A percentile compares a stretch with the other conserved stretches of the same genome.
Conservation (phyloP, 2,113 vertebrate species). For the Varanus komodoensis region DNA sequence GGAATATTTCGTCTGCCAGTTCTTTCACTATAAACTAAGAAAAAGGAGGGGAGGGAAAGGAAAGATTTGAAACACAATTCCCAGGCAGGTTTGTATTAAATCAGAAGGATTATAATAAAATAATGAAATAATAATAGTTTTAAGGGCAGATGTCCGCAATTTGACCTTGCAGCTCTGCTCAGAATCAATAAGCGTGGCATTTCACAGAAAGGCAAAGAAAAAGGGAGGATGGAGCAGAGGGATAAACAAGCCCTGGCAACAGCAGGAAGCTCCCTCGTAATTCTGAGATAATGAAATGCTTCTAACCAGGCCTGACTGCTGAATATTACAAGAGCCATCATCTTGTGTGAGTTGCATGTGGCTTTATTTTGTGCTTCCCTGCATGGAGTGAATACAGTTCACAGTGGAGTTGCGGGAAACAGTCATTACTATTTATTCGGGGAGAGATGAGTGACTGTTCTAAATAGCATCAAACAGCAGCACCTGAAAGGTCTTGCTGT, state of each 20-base stretch:
- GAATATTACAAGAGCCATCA: conserved; percentile 66
- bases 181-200: conserved; percentile 49
- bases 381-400: conserved; percentile 66
- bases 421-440: conserved; percentile 72
- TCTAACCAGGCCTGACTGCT: conserved; percentile 65
- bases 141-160: conserved; percentile 52
- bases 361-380: conserved; percentile 67
- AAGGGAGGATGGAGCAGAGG: conserved; percentile 41
- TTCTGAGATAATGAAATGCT: conserved; percentile 72
- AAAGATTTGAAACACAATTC: conserved; percentile 52
- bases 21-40: conserved; percentile 33
- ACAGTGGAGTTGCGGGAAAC: conserved; percentile 66
- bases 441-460: conserved; percentile 61
- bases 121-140: conserved; percentile 35
- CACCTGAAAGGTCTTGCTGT: conserved; percentile 33
- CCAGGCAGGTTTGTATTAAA: background rate
- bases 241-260: conserved; percentile 73
- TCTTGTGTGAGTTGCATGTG: conserved; percentile 60
- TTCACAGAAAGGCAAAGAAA: conserved; percentile 49
- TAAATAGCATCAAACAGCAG: conserved; percentile 61
- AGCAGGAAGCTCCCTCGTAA: conserved; percentile 75
- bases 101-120: conserved; percentile 36
- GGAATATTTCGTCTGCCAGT: background rate
- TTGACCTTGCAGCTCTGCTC: conserved; percentile 61
- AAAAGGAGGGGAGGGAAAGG: conserved; percentile 9